Base-by-base conservation (phyloP, 2,888 invertebrate genomes). In the Melieria picta region DNA sequence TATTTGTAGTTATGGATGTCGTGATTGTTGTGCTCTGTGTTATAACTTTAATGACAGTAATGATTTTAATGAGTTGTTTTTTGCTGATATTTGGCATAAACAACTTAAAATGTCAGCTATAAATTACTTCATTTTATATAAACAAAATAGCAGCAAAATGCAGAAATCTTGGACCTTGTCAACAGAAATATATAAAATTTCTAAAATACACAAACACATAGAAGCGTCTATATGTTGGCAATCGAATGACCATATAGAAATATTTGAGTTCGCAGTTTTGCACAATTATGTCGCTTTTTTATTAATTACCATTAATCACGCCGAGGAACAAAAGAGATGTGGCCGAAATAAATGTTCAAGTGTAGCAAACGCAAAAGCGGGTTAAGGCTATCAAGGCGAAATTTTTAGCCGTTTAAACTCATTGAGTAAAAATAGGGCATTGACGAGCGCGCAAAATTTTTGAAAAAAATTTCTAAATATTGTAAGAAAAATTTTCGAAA, bases 361-460 rank as follows among this genome's bases (percentile, higher is more conserved):
- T 30, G 30, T 30, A 30, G 30, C 30, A 2, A 30, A 30, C 30
- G 30, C 30, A 30, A 30, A 30, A 30, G 30, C 30, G 30, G 60
- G 60, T 60, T 60, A 60, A 60, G 60, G 60, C 60, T 7, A 42
- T 60, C 46, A 60, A 58, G 13, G 1, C 45, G 9, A 55, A 55
- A 55, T 55, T 55, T 55, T 13, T 55, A 13, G 55, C 55, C 52
- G 7, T 10, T 55, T 10, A n/a, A 1, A 30, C 30, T 30, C 30
- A 30, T 58, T 11, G 4, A 43, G 11, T 16, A 58, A 58, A 58
- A 6, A 43, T 43, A 58, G 10, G 30, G 42, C 42, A 10, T 5
- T 57, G 7, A 9, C 9, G 7, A 16, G 56, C 42, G 42, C 11
- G 10, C n/a, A 13, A n/a, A 5, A 10, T 0, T 43, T 16, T 1